These are phyloP conservation scores for Thaumatotibia leucotreta DNA, from an alignment of 1,140 invertebrate genomes.

Conservation along the genomic window DNA sequence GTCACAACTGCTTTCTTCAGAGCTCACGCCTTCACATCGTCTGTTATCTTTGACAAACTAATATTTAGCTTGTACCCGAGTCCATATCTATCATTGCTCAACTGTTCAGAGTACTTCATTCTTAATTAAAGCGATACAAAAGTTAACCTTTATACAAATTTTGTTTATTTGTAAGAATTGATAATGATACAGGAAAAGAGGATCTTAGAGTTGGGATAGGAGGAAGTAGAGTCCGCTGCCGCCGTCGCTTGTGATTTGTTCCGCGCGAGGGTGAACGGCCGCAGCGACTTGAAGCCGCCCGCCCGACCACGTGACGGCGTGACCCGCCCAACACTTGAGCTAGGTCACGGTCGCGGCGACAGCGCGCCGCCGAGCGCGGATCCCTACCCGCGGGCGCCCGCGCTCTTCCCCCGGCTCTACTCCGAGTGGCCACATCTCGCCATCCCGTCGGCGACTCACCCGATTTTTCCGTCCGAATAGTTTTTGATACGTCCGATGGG, in stretches of 20 bases:
- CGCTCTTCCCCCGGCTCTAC: conserved; percentile 18
- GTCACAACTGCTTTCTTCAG: neutral
- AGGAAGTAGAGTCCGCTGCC: conserved; percentile 20
- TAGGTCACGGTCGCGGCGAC: conserved; percentile 59
- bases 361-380: conserved; percentile 43
- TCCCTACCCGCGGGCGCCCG: conserved; percentile 21
- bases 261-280: conserved; percentile 65
- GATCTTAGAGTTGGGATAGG: neutral
- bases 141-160: no score
- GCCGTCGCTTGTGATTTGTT: conserved; percentile 9
- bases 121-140: no score
- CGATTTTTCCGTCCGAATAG: conserved; percentile 69
- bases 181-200: no score
- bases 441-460: conserved; percentile 42
- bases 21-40: neutral
- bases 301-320: conserved; percentile 55
- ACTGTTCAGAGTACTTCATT: no score
- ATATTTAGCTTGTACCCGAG: neutral
- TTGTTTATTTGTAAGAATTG: no score
- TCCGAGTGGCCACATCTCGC: conserved; percentile 35
- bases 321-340: conserved; percentile 62
- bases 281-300: conserved; percentile 35
- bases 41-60: neutral
- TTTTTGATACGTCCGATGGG: conserved; percentile 53
- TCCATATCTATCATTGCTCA: no score